A percentile compares a stretch with the other conserved stretches of the same genome.
phyloP scores from a whole-genome alignment of 2,888 invertebrate species.

The Aphodius granarius region DNA sequence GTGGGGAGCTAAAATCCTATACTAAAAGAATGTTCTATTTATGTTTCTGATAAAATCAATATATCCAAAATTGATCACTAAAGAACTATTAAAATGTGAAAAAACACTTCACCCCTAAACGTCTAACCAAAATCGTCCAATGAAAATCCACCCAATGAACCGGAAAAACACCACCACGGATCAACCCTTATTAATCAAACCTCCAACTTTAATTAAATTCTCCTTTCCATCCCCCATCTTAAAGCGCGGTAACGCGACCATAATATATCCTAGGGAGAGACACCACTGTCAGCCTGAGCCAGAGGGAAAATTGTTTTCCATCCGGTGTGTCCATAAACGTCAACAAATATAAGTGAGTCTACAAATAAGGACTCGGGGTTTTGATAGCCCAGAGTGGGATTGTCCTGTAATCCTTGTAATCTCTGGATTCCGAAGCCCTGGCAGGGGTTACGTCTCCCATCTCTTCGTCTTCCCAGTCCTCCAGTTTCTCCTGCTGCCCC shows the following conservation, averaged over 20 bases:
- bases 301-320: conserved; percentile 23
- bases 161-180: not conserved
- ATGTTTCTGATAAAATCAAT: not conserved
- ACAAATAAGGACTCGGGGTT: conserved; percentile 26
- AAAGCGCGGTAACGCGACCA: not conserved
- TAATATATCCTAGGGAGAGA: not conserved
- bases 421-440: conserved; percentile 34
- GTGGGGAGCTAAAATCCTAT: not conserved
- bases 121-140: too few species aligned
- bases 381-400: conserved; percentile 36
- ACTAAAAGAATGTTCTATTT: not conserved
- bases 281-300: not conserved
- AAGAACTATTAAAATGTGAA: not conserved
- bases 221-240: not conserved
- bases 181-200: not conserved
- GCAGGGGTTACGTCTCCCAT: not conserved
- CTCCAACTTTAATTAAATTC: not conserved
- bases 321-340: conserved; percentile 28
- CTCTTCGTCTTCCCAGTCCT: not conserved
- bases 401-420: conserved; percentile 37
- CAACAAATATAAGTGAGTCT: conserved; percentile 29
- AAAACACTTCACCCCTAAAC: too few species aligned
- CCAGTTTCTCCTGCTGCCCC: not conserved
- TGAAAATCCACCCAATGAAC: not conserved
- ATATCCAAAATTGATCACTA: not conserved